These are phyloP conservation scores for Bombus fervidus DNA, from an alignment of 1,140 invertebrate genomes.

Conservation along the genomic window DNA sequence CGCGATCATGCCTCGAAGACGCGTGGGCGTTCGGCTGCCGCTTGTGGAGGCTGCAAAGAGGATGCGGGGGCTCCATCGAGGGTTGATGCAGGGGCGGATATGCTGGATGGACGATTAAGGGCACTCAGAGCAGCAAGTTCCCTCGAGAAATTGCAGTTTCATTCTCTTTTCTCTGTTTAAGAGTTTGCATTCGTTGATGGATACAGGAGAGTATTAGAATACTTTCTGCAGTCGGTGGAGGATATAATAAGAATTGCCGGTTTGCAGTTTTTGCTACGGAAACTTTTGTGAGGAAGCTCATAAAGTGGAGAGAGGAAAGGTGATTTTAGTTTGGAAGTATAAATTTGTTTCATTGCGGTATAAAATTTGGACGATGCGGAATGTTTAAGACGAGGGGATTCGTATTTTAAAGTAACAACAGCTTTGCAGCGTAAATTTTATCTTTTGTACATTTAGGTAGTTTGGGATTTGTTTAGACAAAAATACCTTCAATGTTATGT, in stretches of 20 bases:
- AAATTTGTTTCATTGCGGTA: neutral
- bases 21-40: slow-evolving; percentile 63
- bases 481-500: too few relatives aligned
- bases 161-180: neutral
- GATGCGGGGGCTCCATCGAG: slow-evolving; percentile 28
- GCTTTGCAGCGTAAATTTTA: neutral
- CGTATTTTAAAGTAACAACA: neutral
- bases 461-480: too few relatives aligned
- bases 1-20: slow-evolving; percentile 55
- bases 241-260: neutral
- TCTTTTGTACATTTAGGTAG: neutral
- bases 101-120: slow-evolving; percentile 30
- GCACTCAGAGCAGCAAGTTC: slow-evolving; percentile 21
- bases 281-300: neutral
- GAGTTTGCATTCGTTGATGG: neutral
- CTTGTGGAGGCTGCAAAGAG: slow-evolving; percentile 48
- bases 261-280: neutral
- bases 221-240: neutral
- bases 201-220: neutral
- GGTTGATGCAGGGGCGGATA: slow-evolving; percentile 53
- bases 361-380: neutral
- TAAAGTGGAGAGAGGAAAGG: neutral
- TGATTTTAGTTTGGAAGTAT: neutral
- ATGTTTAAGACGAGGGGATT: neutral
- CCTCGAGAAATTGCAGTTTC: slow-evolving; percentile 27